Percentiles rank a stretch among this genome's conserved stretches.
Conservation (phyloP, 2,113 vertebrate species). For the Rhinoptilus africanus region DNA sequence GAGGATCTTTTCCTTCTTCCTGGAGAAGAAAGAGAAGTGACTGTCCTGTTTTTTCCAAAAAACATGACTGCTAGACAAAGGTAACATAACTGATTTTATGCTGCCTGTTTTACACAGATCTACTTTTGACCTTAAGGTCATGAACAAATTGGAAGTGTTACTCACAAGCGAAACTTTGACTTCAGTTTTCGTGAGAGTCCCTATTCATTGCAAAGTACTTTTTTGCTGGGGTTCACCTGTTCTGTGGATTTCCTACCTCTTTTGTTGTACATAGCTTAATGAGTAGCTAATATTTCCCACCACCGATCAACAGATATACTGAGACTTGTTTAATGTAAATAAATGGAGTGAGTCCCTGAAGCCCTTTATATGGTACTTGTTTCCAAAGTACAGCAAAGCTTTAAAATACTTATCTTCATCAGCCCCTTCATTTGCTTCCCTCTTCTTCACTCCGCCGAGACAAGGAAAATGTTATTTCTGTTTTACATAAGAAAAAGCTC, state of each 20-base stretch:
- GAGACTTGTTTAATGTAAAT: background rate
- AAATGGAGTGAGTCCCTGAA: background rate
- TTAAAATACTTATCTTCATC: background rate
- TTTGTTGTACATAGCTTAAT: background rate
- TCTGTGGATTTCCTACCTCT: background rate
- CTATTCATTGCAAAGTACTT: background rate
- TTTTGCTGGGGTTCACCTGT: background rate
- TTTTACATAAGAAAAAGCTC: background rate
- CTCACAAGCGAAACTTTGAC: background rate
- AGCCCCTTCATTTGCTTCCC: background rate
- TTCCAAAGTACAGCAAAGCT: background rate
- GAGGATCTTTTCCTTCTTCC: constrained; percentile 80
- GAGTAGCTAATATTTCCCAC: background rate
- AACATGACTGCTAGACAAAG: constrained; percentile 71
- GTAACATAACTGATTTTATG: constrained; percentile 61
- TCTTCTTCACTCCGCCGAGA: background rate
- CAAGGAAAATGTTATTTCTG: background rate
- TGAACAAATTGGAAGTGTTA: background rate
- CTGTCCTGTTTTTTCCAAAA: constrained; percentile 81
- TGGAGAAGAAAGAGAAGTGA: constrained; percentile 81
- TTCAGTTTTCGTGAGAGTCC: background rate
- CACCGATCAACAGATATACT: background rate
- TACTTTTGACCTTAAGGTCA: background rate
- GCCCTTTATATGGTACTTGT: background rate
- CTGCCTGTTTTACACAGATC: background rate